Base-by-base conservation (phyloP, 37 sponge, comb jelly and placozoan genomes). In the Theonella swinhoei region DNA sequence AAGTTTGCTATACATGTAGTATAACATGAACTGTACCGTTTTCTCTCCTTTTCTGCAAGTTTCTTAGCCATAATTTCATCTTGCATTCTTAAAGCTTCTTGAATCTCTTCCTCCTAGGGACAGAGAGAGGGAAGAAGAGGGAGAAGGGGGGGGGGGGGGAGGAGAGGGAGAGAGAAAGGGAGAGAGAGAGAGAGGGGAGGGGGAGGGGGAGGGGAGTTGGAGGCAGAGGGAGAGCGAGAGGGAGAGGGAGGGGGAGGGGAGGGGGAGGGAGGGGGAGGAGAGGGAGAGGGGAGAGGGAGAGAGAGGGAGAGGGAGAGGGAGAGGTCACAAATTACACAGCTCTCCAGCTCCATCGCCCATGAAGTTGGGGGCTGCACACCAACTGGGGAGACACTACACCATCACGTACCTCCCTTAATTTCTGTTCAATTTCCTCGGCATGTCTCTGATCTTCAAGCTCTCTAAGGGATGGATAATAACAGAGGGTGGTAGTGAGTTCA, bases 51-150 rank as follows among this genome's bases (percentile, higher is more conserved):
- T 9, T 66, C 31, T 25, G 72, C 60, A 42, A 82, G 62, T 42
- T 73, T 42, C 80, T 73, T 72, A 9, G 85, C 90, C 74, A 83
- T 68, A 4, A 66, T 39, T n/a, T 75, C 80, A 84, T 89, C 90
- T 66, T 89, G 84, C 80, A 83, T 83, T 26, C 64, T 76, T 59
- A 85, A 1, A 22, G 85, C 85, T 69, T 29, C 33, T 38, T 77
- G 60, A 39, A 85, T 77, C 42, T 85, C 85, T 42, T 85, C 85
- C 42, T 85, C 85, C 77, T 80, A 38, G 26, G 31, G 26, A 70
- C 31, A 29, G 8, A 23, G 68, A 8, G 8, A 66, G 7, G 7
- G 7, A 25, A 24, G 26, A 66, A 8, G 14, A 66, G 68, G 26
- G 68, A 66, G 7, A 14, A 8, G 20, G 8, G 7, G 7, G n/a